These are phyloP conservation scores for Belgica antarctica DNA, from an alignment of 2,888 invertebrate species.

Conservation along the genomic window DNA sequence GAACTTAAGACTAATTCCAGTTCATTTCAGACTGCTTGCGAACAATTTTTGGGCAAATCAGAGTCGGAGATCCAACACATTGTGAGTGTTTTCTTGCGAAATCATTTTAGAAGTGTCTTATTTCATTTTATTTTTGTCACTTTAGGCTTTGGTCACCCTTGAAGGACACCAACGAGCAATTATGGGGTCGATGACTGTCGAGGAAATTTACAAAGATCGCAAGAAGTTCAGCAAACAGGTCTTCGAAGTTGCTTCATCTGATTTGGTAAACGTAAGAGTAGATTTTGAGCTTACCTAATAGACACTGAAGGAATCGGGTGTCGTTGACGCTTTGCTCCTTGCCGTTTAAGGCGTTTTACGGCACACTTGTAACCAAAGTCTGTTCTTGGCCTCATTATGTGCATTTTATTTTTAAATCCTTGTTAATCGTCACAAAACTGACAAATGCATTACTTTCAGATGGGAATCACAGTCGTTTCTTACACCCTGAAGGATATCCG, in stretches of 20 bases:
- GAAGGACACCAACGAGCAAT: constrained; percentile 94
- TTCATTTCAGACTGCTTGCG: constrained; percentile 75
- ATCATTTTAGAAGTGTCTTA: not conserved
- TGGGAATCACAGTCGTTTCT: constrained; percentile 94
- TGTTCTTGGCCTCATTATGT: no score
- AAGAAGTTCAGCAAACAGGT: constrained; percentile 94
- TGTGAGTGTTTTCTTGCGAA: not conserved
- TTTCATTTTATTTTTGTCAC: not conserved
- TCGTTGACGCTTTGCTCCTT: no score
- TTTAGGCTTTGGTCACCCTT: constrained; percentile 52
- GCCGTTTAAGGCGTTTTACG: no score
- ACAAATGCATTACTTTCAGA: no score
- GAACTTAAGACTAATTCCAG: constrained; percentile 75
- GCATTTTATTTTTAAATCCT: no score
- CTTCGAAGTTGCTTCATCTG: constrained; percentile 92
- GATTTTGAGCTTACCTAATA: no score
- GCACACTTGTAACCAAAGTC: no score
- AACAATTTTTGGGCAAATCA: constrained; percentile 87
- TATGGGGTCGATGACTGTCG: constrained; percentile 96
- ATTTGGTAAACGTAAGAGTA: constrained; percentile 89
- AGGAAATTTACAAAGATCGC: constrained; percentile 93
- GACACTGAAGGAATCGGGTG: no score
- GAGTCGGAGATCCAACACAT: constrained; percentile 65
- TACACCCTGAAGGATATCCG: constrained; percentile 92
- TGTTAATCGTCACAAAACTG: no score